Evolutionary conservation across 2,888 invertebrate species (phyloP).

Genomic region (Glyphotaelius pellucidus): DNA sequence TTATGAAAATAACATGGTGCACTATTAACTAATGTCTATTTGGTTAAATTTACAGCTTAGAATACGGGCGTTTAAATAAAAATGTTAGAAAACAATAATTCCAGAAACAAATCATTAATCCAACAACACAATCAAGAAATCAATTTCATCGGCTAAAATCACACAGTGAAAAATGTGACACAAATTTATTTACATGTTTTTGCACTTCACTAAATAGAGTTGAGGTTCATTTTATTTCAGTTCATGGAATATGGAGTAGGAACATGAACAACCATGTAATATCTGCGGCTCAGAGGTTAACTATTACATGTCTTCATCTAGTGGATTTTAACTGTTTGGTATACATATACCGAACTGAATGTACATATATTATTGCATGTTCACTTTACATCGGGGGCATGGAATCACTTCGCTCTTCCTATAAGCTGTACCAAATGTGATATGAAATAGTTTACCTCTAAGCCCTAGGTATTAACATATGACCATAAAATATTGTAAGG

Average conservation of each 20-base stretch:
- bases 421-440: too few relatives aligned
- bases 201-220: background rate
- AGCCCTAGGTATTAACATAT: too few relatives aligned
- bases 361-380: too few relatives aligned
- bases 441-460: too few relatives aligned
- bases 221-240: background rate
- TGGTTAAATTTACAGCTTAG: constrained; percentile 2
- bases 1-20: background rate
- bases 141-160: background rate
- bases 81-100: background rate
- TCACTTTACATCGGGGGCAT: too few relatives aligned
- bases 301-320: too few relatives aligned
- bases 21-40: background rate
- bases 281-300: too few relatives aligned
- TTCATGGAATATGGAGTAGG: background rate
- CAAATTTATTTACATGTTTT: background rate
- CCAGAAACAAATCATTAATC: background rate
- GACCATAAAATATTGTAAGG: background rate
- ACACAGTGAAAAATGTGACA: background rate
- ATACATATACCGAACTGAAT: too few relatives aligned
- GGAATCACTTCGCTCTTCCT: too few relatives aligned
- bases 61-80: background rate
- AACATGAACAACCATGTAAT: background rate
- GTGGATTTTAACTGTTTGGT: too few relatives aligned
- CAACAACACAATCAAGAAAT: background rate